These are phyloP conservation scores for Muntiacus muntjak DNA, from an alignment of 2,113 vertebrate species.

Conservation along the genomic window DNA sequence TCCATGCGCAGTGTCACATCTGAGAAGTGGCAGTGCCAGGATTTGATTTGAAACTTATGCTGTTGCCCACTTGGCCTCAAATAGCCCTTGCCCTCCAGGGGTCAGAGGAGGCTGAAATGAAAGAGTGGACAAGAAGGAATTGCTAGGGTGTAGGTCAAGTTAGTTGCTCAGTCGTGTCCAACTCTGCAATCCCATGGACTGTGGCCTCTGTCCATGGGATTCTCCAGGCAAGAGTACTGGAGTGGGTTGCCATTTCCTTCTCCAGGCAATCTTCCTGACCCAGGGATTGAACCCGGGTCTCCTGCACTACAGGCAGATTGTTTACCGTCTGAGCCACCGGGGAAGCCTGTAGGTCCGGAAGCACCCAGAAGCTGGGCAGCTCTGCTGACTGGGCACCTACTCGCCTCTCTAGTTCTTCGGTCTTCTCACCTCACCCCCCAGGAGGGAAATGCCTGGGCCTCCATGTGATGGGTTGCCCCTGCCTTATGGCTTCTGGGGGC, in stretches of 20 bases:
- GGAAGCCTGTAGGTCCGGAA: too few relatives aligned
- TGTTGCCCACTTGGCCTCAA: not conserved
- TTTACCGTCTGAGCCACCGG: too few relatives aligned
- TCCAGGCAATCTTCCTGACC: not conserved
- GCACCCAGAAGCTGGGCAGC: too few relatives aligned
- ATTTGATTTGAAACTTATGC: not conserved
- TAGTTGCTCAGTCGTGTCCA: not conserved
- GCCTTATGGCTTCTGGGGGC: too few relatives aligned
- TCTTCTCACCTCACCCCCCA: too few relatives aligned
- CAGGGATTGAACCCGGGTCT: too few relatives aligned
- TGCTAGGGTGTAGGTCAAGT: rapidly evolving
- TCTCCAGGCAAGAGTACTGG: not conserved
- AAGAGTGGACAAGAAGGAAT: not conserved
- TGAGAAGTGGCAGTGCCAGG: not conserved
- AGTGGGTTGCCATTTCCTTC: not conserved
- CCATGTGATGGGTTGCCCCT: too few relatives aligned
- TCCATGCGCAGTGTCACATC: not conserved
- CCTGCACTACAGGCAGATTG: too few relatives aligned
- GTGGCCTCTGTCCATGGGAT: not conserved
- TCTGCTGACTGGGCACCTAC: too few relatives aligned
- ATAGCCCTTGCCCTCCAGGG: not conserved
- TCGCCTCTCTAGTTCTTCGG: too few relatives aligned
- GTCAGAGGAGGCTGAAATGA: not conserved
- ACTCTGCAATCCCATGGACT: not conserved
- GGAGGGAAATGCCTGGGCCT: too few relatives aligned